Evolutionary conservation across 2,113 vertebrate genomes (phyloP).

Genomic region (Naja naja): DNA sequence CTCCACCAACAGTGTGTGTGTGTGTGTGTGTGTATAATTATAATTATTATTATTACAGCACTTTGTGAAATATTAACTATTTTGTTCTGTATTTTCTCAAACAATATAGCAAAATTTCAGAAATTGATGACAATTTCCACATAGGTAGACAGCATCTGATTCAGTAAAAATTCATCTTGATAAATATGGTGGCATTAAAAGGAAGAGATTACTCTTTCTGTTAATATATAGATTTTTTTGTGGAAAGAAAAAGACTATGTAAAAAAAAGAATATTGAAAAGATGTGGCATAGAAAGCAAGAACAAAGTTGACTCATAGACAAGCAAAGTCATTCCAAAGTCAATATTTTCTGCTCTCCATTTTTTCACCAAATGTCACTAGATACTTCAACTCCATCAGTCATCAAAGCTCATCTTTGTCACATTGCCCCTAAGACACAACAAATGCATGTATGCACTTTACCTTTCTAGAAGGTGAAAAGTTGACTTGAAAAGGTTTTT

Average conservation of each 20-base stretch:
- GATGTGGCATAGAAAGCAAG: not conserved
- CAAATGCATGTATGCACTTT: not conserved
- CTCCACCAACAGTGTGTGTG: too few species aligned
- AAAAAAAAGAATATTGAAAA: not conserved
- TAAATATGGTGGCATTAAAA: not conserved
- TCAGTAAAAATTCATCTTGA: not conserved
- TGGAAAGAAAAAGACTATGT: not conserved
- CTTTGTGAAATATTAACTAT: too few species aligned
- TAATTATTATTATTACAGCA: too few species aligned
- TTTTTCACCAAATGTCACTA: not conserved
- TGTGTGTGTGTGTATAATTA: too few species aligned
- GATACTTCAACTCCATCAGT: not conserved
- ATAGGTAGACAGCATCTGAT: not conserved
- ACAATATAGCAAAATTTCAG: not conserved
- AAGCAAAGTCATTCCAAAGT: not conserved
- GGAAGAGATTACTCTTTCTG: not conserved
- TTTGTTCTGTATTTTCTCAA: not conserved
- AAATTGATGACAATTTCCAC: not conserved
- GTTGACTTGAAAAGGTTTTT: not conserved
- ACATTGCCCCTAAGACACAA: not conserved
- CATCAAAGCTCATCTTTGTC: not conserved
- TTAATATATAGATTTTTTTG: not conserved
- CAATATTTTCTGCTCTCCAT: not conserved
- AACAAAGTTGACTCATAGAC: not conserved
- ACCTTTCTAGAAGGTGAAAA: not conserved